Evolutionary conservation across 2,113 vertebrate species (phyloP).

Genomic region (Sebastes schlegelii): DNA sequence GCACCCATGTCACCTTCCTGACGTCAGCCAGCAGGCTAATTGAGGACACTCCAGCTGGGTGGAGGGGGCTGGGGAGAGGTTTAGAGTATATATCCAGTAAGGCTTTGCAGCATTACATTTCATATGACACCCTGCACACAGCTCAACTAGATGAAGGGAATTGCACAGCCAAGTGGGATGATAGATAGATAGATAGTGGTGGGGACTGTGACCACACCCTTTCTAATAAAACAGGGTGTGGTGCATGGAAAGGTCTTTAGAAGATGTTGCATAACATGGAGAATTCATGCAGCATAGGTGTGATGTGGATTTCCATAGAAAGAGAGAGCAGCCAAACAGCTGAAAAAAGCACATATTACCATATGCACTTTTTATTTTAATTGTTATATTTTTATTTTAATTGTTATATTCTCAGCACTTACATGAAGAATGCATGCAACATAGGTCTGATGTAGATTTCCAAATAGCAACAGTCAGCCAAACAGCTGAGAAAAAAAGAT

Average conservation of each 20-base stretch:
- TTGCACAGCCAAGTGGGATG: not conserved
- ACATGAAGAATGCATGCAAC: no score
- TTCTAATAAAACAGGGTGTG: conserved; percentile 58
- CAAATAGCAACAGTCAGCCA: no score
- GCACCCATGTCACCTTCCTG: conserved; percentile 80
- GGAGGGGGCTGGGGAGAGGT: conserved; percentile 52
- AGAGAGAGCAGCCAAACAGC: not conserved
- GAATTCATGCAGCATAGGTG: not conserved
- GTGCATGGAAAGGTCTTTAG: not conserved
- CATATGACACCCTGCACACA: conserved; percentile 1
- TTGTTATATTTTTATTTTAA: no score
- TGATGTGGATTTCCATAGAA: not conserved
- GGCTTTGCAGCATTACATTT: conserved; percentile 52
- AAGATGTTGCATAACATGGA: not conserved
- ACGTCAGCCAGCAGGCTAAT: conserved; percentile 80
- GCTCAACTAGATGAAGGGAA: not conserved
- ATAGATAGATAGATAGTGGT: not conserved
- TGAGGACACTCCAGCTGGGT: conserved; percentile 70
- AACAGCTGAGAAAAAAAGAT: not conserved
- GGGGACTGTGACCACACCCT: conserved; percentile 60
- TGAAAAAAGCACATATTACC: no score
- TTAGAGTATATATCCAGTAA: conserved; percentile 1
- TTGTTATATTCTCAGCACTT: not conserved
- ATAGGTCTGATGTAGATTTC: no score
- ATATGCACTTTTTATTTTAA: not conserved